Percentiles rank a stretch among this genome's conserved stretches.
Conservation (phyloP, 2,113 vertebrate genomes). For the Menidia beryllina region DNA sequence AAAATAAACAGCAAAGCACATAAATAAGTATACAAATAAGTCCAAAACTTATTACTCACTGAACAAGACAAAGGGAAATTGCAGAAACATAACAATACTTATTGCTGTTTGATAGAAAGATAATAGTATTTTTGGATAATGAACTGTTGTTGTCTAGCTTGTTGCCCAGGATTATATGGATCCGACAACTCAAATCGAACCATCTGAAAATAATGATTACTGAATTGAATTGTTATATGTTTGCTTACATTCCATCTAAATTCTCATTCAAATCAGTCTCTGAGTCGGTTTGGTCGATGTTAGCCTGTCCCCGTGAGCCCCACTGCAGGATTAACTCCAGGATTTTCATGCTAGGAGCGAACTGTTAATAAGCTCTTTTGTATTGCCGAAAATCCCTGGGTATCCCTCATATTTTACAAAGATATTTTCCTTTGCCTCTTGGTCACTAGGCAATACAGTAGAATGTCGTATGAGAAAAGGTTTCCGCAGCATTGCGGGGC, state of each 20-base stretch:
- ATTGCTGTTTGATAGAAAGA: too few relatives aligned
- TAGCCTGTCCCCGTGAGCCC: background rate
- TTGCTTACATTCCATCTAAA: background rate
- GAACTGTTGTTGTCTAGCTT: background rate
- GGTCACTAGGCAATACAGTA: constrained; percentile 24
- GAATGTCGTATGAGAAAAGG: constrained; percentile 34
- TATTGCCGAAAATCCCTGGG: constrained; percentile 13
- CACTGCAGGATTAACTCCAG: constrained; percentile 11
- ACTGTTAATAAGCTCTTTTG: constrained; percentile 38
- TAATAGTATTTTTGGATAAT: too few relatives aligned
- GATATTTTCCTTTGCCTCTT: constrained; percentile 20
- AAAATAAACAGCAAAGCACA: too few relatives aligned
- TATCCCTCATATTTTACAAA: constrained; percentile 14
- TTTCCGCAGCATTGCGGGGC: background rate
- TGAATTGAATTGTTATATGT: constrained; percentile 7
- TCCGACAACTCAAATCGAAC: background rate
- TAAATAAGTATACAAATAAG: too few relatives aligned
- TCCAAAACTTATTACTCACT: too few relatives aligned
- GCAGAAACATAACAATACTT: too few relatives aligned
- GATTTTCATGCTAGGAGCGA: constrained; percentile 1
- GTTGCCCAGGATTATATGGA: too few relatives aligned
- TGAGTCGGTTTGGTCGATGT: background rate
- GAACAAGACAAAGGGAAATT: too few relatives aligned
- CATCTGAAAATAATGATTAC: background rate
- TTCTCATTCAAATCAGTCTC: background rate